Evolutionary conservation across 2,113 vertebrate species (phyloP), one percentile per base, ranked within the genome.

Genomic region (Narcine bancroftii): DNA sequence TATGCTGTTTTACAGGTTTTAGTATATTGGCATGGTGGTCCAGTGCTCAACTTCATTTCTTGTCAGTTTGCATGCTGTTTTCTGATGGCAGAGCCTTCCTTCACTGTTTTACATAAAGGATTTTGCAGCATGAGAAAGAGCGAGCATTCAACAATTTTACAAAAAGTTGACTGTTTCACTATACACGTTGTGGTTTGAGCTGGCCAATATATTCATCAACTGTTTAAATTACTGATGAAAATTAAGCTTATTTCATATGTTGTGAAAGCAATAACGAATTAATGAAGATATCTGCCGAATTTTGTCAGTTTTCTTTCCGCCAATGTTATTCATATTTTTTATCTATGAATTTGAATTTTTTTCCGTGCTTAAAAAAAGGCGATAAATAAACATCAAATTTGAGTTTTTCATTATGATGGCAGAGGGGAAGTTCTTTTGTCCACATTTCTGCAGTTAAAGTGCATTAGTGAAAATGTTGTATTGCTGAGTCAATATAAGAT

Each of bases 21-120:
- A 33, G 60, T 66, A 9, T 2, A 69, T 69, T 91, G 63, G 26
- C 39, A 60, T 87, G n/a, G 53, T 9, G 1, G 36, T 42, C 63
- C 9, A 29, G 4, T 60, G 15, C 39, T 3, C 60, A 65, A 42
- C n/a, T 42, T 60, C n/a, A 87, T 89, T 89, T 71, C 42, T 91
- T 91, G 36, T 33, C 36, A 71, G 66, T 69, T 47, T 15, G 65
- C 89, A 71, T 69, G 81, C 81, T 60, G 10, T 91, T 91, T 91
- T 91, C 63, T 91, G 89, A 91, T 11, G 2, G 33, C 81, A 66
- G 89, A 91, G 63, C 24, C 89, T 91, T 91, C 39, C 63, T 69
- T 91, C 65, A 71, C 3, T 91, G 89, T 91, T 91, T 91, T 91
- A 4, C 26, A 65, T 66, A 47, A 91, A 91, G 89, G 65, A 91